Evolutionary conservation across 2,888 invertebrate species (phyloP).

Genomic region (Galerucella calmariensis): DNA sequence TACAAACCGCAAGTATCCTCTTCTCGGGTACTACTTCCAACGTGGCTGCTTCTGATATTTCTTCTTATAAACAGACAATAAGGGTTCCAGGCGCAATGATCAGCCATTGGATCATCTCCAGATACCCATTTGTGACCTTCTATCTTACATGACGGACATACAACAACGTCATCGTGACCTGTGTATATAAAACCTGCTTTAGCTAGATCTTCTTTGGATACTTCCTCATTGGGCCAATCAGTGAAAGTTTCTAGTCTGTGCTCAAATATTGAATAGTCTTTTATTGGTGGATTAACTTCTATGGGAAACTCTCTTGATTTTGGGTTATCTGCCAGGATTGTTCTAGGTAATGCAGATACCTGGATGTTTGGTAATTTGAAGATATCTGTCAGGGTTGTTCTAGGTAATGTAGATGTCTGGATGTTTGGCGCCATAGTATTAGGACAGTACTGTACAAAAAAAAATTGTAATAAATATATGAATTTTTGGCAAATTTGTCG

Average conservation of each 20-base stretch:
- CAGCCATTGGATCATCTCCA: constrained; percentile 82
- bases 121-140: constrained; percentile 85
- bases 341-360: no score
- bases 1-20: constrained; percentile 61
- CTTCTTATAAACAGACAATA: constrained; percentile 78
- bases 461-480: background rate
- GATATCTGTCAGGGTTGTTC: constrained; percentile 33
- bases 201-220: constrained; percentile 76
- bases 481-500: no score
- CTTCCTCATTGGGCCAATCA: constrained; percentile 73
- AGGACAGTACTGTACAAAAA: background rate
- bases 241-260: constrained; percentile 74
- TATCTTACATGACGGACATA: constrained; percentile 83
- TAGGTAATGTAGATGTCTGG: background rate
- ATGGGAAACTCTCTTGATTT: constrained; percentile 32
- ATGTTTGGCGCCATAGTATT: background rate
- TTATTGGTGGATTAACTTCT: background rate
- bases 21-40: constrained; percentile 48
- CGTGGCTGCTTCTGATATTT: constrained; percentile 58
- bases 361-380: background rate
- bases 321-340: constrained; percentile 43
- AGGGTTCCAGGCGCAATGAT: constrained; percentile 84
- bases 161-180: constrained; percentile 72
- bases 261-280: constrained; percentile 55
- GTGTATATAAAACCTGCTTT: constrained; percentile 86